Evolutionary conservation across 2,113 vertebrate genomes (phyloP).

Genomic region (Sminthopsis crassicaudata): DNA sequence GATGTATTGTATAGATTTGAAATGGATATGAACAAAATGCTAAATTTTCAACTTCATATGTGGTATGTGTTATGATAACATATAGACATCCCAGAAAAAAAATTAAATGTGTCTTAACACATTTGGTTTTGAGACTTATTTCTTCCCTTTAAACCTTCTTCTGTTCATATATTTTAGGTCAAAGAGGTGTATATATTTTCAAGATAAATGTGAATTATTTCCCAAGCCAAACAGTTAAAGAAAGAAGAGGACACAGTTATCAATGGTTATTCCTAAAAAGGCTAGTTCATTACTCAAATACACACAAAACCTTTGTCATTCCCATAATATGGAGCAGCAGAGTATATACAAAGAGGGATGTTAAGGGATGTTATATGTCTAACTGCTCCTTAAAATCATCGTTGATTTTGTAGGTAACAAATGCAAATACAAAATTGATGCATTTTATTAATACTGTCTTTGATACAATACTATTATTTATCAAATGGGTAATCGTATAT

Average conservation of each 20-base stretch:
- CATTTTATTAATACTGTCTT: not conserved
- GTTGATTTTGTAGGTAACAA: not conserved
- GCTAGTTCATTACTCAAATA: not conserved
- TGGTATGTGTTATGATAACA: not conserved
- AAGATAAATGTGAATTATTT: conserved; percentile 28
- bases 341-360: not conserved
- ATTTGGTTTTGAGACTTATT: conserved; percentile 1
- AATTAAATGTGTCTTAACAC: not conserved
- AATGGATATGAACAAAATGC: not conserved
- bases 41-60: not conserved
- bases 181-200: not conserved
- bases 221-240: not conserved
- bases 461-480: not conserved
- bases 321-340: not conserved
- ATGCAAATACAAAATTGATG: not conserved
- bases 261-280: conserved; percentile 16
- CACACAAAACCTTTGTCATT: not conserved
- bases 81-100: not conserved
- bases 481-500: not conserved
- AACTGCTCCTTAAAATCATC: not conserved
- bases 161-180: not conserved
- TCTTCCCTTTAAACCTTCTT: not conserved
- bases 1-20: not conserved
- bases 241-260: not conserved
- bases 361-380: not conserved